phyloP scores from a whole-genome alignment of 2,888 invertebrate genomes.

The Doris montereyensis region DNA sequence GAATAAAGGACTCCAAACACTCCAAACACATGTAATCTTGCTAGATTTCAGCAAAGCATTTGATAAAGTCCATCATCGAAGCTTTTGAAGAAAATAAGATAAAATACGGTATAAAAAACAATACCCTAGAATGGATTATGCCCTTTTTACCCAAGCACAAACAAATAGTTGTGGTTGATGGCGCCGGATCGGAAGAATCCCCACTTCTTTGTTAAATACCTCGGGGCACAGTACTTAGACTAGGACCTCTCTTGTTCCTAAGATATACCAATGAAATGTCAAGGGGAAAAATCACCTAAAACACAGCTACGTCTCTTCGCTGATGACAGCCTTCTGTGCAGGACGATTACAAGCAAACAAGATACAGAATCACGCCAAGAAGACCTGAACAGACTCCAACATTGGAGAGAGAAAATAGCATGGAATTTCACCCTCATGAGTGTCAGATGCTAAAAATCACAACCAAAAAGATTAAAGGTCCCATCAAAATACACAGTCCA shows the following conservation, averaged over 20 bases:
- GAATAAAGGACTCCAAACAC: neutral
- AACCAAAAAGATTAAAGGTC: neutral
- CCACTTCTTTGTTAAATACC: neutral
- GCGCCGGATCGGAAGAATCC: neutral
- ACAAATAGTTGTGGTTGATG: neutral
- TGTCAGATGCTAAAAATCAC: neutral
- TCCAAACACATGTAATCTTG: neutral
- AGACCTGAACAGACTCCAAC: no score
- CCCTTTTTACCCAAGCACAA: neutral
- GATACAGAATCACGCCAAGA: no score
- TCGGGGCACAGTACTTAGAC: neutral
- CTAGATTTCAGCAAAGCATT: neutral
- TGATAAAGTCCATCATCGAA: neutral
- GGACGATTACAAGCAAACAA: neutral
- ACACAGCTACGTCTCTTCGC: neutral
- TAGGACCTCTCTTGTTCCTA: neutral
- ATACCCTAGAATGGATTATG: neutral
- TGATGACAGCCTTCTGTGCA: neutral
- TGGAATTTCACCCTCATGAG: neutral
- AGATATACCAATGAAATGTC: neutral
- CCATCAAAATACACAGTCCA: neutral
- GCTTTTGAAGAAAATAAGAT: neutral
- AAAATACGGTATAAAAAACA: neutral
- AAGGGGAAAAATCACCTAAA: neutral
- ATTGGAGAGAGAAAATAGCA: no score